Evolutionary conservation across 2,113 vertebrate species (phyloP), one percentile per base, ranked within the genome.

Genomic region (Polypterus bichir): DNA sequence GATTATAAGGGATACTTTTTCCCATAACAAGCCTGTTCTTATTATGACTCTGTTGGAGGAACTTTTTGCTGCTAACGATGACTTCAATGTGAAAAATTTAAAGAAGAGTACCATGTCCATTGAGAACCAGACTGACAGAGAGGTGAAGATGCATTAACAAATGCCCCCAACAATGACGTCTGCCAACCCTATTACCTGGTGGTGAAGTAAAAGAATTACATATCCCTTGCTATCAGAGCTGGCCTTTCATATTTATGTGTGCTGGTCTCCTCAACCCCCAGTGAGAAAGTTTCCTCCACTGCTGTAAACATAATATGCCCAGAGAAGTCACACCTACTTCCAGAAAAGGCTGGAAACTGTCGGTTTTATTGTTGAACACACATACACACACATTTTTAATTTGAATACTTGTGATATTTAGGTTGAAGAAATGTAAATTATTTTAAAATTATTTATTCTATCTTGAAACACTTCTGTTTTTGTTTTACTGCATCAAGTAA

Each of bases 161-260:
- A 49, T 61, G 46, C 59, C 3, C 6, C 59, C 59, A 49, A 27
- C 27, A 61, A 3, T 3, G 49, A 53, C 27, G 8, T 62, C 61
- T 62, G 2, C 45, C 5, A 3, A 54, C 61, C 61, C 61, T 46
- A 53, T 27, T 62, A 9, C 52, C 48, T 64, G 55, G 62, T 64
- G 62, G 56, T 59, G 56, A 57, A 58, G 49, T 4, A 47, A 45
- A 48, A 59, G 47, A 58, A 47, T 49, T 57, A 44, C 27, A 9
- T 58, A 49, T n/a, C 62, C 62, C 3, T 53, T 59, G 48, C 63
- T 64, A 49, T 64, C 56, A 52, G 57, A 52, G 6, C 57, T 64
- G 9, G 57, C 63, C n/a, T 8, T 4, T 59, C 57, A 49, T 59
- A 64, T 45, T 48, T 64, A 49, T 64, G 64, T 46, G 44, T 53